phyloP scores from a whole-genome alignment of 2,888 invertebrate genomes.

The Hymenopus coronatus region DNA sequence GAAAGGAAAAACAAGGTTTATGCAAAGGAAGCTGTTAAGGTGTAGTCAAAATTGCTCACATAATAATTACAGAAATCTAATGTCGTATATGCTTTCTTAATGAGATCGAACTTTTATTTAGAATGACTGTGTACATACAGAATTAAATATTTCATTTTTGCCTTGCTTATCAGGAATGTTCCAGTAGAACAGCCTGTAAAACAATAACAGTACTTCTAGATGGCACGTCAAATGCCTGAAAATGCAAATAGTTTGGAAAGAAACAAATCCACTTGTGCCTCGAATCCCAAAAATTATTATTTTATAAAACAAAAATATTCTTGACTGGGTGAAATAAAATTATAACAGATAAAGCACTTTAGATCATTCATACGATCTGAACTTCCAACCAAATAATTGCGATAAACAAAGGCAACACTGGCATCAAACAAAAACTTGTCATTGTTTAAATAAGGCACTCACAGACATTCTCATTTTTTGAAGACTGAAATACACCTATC shows the following conservation, averaged over 20 bases:
- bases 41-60: neutral
- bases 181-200: neutral
- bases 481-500: neutral
- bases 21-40: neutral
- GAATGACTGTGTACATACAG: slow-evolving; percentile 20
- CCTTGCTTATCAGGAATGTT: slow-evolving; percentile 4
- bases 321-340: neutral
- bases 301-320: slow-evolving; percentile 1
- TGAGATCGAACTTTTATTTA: slow-evolving; percentile 20
- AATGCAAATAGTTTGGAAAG: neutral
- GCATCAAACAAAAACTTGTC: slow-evolving; percentile 21
- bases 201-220: neutral
- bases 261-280: slow-evolving; percentile 1
- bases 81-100: slow-evolving; percentile 2
- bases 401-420: slow-evolving; percentile 26
- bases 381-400: neutral
- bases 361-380: slow-evolving; percentile 16
- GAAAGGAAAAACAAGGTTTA: neutral
- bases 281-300: neutral
- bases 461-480: slow-evolving; percentile 16
- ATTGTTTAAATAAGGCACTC: slow-evolving; percentile 28
- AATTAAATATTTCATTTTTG: slow-evolving; percentile 14
- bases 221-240: slow-evolving; percentile 8
- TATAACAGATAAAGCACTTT: neutral
- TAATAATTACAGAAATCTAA: neutral